These are phyloP conservation scores for Orientallactaga bullata DNA, from an alignment of 2,113 vertebrate genomes.

Conservation along the genomic window DNA sequence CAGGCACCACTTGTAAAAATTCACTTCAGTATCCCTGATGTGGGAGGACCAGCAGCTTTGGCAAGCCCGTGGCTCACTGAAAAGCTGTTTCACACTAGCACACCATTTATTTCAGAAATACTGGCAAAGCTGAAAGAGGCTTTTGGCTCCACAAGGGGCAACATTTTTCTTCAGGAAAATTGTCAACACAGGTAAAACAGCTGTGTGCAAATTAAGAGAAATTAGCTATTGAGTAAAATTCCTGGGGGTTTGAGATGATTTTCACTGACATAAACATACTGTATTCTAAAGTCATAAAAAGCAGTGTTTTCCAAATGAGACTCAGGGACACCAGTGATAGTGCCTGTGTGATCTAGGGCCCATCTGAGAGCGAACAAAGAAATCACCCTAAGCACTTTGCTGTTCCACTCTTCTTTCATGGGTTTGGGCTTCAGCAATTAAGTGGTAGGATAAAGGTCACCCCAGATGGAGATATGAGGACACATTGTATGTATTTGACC, in stretches of 20 bases:
- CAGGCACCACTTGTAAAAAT: constrained; percentile 36
- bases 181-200: constrained; percentile 79
- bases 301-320: constrained; percentile 46
- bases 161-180: constrained; percentile 73
- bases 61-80: constrained; percentile 42
- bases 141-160: constrained; percentile 63
- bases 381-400: constrained; percentile 18
- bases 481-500: not conserved
- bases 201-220: constrained; percentile 80
- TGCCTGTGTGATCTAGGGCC: not conserved
- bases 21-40: constrained; percentile 38
- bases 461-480: not conserved
- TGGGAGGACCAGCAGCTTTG: constrained; percentile 60
- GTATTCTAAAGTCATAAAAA: constrained; percentile 69
- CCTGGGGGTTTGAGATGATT: constrained; percentile 43
- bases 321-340: not conserved
- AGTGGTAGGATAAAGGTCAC: constrained; percentile 1
- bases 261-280: constrained; percentile 43
- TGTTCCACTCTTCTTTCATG: not conserved
- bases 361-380: not conserved
- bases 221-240: constrained; percentile 71
- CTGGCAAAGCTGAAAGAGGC: constrained; percentile 60
- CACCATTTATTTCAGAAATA: constrained; percentile 70
- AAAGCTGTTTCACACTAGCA: constrained; percentile 56
- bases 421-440: not conserved